A percentile compares a stretch with the other conserved stretches of the same genome.
Conservation (phyloP, 37 sponge, comb jelly and placozoan species). For the Haliclona indistincta region DNA sequence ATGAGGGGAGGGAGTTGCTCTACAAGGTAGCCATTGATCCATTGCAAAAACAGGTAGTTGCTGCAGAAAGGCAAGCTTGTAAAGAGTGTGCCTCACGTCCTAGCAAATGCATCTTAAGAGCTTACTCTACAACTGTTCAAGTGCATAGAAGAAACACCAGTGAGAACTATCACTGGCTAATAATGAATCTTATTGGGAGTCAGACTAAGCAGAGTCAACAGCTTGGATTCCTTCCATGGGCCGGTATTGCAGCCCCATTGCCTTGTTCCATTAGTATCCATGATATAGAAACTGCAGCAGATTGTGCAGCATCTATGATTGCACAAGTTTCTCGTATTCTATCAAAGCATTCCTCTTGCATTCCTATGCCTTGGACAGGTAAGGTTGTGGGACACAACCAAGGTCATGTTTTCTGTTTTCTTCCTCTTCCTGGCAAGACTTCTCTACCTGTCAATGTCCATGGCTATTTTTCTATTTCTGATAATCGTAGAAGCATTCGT, state of each 20-base stretch:
- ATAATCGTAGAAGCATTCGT: slow-evolving; percentile 71
- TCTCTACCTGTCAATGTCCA: slow-evolving; percentile 72
- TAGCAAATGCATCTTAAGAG: not conserved
- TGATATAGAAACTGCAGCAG: too few species aligned
- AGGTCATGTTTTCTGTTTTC: slow-evolving; percentile 82
- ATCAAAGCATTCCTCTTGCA: not conserved
- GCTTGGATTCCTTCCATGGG: slow-evolving; percentile 65
- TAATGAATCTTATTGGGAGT: slow-evolving; percentile 59
- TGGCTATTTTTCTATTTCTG: slow-evolving; percentile 76
- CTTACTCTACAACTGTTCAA: slow-evolving; percentile 11
- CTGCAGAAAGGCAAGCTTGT: not conserved
- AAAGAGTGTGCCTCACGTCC: not conserved
- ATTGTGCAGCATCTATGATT: too few species aligned
- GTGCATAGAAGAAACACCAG: too few species aligned
- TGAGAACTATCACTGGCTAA: slow-evolving; percentile 48
- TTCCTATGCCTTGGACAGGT: slow-evolving; percentile 5
- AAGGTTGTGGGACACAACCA: not conserved
- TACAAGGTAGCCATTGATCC: slow-evolving; percentile 5
- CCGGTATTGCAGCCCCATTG: slow-evolving; percentile 66
- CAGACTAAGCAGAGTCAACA: slow-evolving; percentile 17
- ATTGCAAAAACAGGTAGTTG: not conserved
- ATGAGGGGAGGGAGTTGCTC: not conserved
- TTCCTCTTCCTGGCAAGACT: slow-evolving; percentile 68
- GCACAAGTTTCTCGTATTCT: not conserved
- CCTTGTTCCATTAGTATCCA: not conserved